phyloP scores from a whole-genome alignment of 2,888 invertebrate species.

The Terebella lapidaria region DNA sequence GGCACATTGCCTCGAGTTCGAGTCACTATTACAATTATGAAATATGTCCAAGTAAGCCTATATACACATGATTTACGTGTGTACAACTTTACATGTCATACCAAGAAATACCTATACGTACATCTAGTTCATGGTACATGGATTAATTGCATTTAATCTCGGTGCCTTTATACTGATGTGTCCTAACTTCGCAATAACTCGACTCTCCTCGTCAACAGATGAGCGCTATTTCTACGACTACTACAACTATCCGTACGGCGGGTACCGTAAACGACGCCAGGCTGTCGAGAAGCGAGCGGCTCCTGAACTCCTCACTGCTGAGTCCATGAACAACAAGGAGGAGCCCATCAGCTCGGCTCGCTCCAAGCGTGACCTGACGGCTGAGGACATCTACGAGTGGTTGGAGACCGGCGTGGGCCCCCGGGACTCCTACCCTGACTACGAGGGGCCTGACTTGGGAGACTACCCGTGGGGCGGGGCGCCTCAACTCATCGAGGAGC shows the following conservation, averaged over 20 bases:
- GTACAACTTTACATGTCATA: too few relatives aligned
- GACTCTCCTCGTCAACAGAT: too few relatives aligned
- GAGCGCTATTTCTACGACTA: neutral
- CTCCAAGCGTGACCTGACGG: slow-evolving; percentile 2
- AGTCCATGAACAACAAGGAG: neutral
- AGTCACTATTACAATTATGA: too few relatives aligned
- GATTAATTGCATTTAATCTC: too few relatives aligned
- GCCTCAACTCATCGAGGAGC: neutral
- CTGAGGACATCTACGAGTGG: neutral
- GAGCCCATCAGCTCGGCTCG: neutral
- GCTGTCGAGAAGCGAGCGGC: neutral
- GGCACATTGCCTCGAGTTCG: too few relatives aligned
- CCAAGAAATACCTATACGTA: too few relatives aligned
- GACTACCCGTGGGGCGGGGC: neutral
- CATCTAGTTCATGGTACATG: too few relatives aligned
- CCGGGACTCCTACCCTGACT: neutral
- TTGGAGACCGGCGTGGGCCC: neutral
- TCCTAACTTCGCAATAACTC: too few relatives aligned
- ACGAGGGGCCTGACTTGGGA: neutral
- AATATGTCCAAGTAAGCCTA: too few relatives aligned
- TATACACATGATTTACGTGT: too few relatives aligned
- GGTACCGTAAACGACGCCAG: neutral
- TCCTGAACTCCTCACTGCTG: slow-evolving; percentile 1
- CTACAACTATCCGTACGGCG: neutral
- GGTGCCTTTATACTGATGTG: too few relatives aligned